A percentile compares a stretch with the other conserved stretches of the same genome.
phyloP scores from a whole-genome alignment of 2,888 invertebrate genomes.

The Eristalis pertinax region DNA sequence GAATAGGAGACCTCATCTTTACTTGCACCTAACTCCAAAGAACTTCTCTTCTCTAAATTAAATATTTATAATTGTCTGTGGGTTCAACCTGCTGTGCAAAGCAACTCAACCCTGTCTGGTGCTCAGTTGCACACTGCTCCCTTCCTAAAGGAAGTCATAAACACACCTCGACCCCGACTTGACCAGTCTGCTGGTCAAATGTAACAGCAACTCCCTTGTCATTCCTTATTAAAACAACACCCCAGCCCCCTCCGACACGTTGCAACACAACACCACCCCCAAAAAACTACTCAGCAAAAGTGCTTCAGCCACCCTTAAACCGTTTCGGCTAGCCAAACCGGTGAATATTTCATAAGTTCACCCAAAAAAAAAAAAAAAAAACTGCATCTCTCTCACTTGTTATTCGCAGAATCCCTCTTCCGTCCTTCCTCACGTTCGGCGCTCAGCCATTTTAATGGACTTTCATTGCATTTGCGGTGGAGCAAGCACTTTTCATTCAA shows the following conservation, averaged over 20 bases:
- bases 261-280: too few species aligned
- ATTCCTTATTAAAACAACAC: background rate
- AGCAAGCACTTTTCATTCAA: slow-evolving; percentile 33
- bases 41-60: too few species aligned
- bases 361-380: background rate
- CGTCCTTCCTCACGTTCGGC: background rate
- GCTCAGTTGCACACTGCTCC: too few species aligned
- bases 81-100: too few species aligned
- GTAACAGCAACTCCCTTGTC: background rate
- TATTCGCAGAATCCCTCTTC: slow-evolving; percentile 31
- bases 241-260: background rate
- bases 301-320: slow-evolving; percentile 54
- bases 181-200: too few species aligned
- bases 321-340: slow-evolving; percentile 56
- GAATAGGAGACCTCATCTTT: too few species aligned
- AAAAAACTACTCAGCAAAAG: slow-evolving; percentile 59
- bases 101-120: too few species aligned
- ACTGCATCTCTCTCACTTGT: slow-evolving; percentile 52
- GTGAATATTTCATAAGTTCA: slow-evolving; percentile 69
- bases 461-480: slow-evolving; percentile 68
- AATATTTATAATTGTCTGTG: too few species aligned
- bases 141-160: too few species aligned
- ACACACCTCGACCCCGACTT: too few species aligned
- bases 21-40: too few species aligned
- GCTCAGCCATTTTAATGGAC: slow-evolving; percentile 59